Base-by-base conservation (phyloP, 2,888 invertebrate species). In the Cybosia mesomella region DNA sequence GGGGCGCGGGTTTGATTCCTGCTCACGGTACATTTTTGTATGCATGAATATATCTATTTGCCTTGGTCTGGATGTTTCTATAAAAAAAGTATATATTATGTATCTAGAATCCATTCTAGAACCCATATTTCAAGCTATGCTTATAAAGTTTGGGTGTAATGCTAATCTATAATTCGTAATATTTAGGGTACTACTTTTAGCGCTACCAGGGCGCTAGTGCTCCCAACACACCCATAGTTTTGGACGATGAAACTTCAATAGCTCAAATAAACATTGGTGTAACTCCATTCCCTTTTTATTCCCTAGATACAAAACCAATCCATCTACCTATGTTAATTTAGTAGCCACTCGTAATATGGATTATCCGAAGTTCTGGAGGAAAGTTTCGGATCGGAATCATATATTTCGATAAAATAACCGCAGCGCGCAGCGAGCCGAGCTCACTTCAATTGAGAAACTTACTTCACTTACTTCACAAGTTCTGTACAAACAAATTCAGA, bases 401-500 rank as follows among this genome's bases (percentile, higher is more conserved):
- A 59, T 58, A 54, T 66, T 68, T 68, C 68, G 43, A 74, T 72
- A 68, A 74, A 67, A 69, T 76, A 66, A 71, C 69, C 64, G 63
- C 57, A 43, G 43, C 61, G 58, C 66, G 63, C 57, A 43, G 43
- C 61, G 59, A 55, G 54, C n/a, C 53, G 55, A 55, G 68, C 36
- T 57, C 43, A 62, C n/a, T 66, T 55, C 59, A 54, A 55, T 71
- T 65, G 57, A 62, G 55, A 72, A 74, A 80, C 68, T 80, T 77
- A 80, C 69, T 80, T 80, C 49, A 39, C 72, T 53, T 70, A 32
- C 64, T 73, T 60, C 63, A 57, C 64, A 55, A 60, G 63, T 71
- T 61, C 61, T 73, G 66, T 71, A 73, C 72, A 78, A 84, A 81
- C 76, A 79, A 75, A 80, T 76, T 80, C 67, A 32, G 63, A 66